Conservation (phyloP, 2,113 vertebrate genomes). For the Semicossyphus pulcher region DNA sequence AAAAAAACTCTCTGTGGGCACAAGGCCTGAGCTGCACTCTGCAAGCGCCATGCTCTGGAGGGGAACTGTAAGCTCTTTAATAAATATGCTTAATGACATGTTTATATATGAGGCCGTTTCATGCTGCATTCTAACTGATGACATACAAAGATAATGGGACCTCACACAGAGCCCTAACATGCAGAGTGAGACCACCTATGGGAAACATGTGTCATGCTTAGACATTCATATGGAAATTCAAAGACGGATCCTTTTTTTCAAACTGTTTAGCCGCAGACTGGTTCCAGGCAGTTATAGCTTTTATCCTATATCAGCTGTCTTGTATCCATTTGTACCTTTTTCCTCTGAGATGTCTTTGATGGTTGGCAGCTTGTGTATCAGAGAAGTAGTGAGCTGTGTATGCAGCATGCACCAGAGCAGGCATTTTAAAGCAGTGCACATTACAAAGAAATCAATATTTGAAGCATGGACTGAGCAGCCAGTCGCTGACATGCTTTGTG, state of each 20-base stretch:
- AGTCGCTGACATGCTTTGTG: slow-evolving; percentile 2
- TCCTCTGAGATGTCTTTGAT: not conserved
- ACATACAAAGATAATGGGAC: slow-evolving; percentile 11
- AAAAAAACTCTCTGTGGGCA: too few species aligned
- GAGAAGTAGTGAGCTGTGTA: not conserved
- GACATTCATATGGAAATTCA: not conserved
- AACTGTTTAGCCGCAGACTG: not conserved
- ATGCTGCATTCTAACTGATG: not conserved
- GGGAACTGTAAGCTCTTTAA: too few species aligned
- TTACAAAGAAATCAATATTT: slow-evolving; percentile 59
- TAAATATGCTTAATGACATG: not conserved
- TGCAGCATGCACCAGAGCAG: slow-evolving; percentile 1
- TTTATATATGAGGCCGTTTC: not conserved
- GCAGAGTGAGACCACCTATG: not conserved
- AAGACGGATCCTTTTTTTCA: not conserved
- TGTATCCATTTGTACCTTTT: not conserved
- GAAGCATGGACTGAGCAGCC: slow-evolving; percentile 26
- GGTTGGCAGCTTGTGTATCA: not conserved
- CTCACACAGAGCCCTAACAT: not conserved
- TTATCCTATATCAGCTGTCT: not conserved
- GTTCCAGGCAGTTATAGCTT: not conserved
- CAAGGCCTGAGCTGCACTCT: too few species aligned
- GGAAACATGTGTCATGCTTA: not conserved
- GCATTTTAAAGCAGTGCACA: slow-evolving; percentile 25
- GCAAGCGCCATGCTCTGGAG: too few species aligned